These are phyloP conservation scores for Lamprologus ornatipinnis DNA, from an alignment of 2,113 vertebrate genomes.

Conservation along the genomic window DNA sequence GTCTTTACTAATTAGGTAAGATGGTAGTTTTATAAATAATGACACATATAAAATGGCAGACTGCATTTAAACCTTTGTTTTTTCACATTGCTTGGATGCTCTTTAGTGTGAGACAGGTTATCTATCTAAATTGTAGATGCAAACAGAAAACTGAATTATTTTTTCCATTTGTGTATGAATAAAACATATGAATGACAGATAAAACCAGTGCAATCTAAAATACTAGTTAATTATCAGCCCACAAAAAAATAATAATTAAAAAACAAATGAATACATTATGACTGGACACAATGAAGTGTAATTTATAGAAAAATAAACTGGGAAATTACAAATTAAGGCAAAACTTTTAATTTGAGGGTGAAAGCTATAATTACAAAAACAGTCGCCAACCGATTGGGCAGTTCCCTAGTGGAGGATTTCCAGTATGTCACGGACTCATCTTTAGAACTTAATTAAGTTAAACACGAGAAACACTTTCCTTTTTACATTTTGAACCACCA, in stretches of 20 bases:
- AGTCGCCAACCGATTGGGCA: accelerated
- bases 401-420: neutral
- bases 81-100: neutral
- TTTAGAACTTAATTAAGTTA: neutral
- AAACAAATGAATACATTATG: accelerated
- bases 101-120: neutral
- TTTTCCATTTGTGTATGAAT: accelerated
- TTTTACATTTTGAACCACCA: neutral
- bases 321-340: neutral
- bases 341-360: neutral
- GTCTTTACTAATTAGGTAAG: neutral
- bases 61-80: neutral
- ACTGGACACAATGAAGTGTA: neutral
- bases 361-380: neutral
- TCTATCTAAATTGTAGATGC: neutral
- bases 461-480: neutral
- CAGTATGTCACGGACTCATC: neutral
- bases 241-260: neutral
- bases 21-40: neutral
- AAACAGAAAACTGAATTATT: neutral
- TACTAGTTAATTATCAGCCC: neutral
- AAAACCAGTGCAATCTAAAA: neutral
- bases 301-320: neutral
- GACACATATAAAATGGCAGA: accelerated
- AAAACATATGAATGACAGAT: neutral